Base-by-base conservation (phyloP, 64 coral and sea anemone genomes). In the Pocillopora damicornis region DNA sequence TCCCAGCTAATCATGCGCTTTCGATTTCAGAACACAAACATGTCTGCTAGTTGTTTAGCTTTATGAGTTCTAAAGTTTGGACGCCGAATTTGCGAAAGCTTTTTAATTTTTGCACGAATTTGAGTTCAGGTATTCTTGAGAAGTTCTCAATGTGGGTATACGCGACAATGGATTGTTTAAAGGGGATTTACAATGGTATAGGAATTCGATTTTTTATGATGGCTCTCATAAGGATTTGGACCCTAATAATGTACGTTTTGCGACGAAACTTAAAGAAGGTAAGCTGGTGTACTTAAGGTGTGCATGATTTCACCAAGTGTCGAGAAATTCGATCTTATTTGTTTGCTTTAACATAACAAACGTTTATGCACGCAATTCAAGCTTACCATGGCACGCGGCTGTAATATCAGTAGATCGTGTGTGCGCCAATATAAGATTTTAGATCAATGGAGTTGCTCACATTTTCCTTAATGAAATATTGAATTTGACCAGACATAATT, bases 201-300 rank as follows among this genome's bases (percentile, higher is more conserved):
- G 89, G 89, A 73, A 75, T 90, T 84, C 80, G 89, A 76, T 84
- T 90, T 90, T 81, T 90, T 30, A 34, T 90, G 74, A 63, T 90
- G 75, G 89, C 89, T 63, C 16, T 90, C 23, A 83, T 82, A 26
- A 90, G 77, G 81, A 64, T 90, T 76, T 90, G 89, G 89, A 90
- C 89, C 18, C 89, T 90, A 4, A 63, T 90, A 23, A 60, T 90
- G 57, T 90, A 90, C 36, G 79, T 90, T 77, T 80, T 90, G 14
- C 71, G 89, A 77, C 76, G 89, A 23, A 90, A 90, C 72, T 82
- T 90, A 15, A 90, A 90, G 75, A 90, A 83, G 89, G 89, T 90
- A 85, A 18, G 79, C 23, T 83, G 20, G 20, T 74, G 4, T 73
- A 8, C 17, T 75, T 75, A 7, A 75, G 38, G 6, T 25, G 26